Evolutionary conservation across 2,888 invertebrate species (phyloP).

Genomic region (Alitta virens): DNA sequence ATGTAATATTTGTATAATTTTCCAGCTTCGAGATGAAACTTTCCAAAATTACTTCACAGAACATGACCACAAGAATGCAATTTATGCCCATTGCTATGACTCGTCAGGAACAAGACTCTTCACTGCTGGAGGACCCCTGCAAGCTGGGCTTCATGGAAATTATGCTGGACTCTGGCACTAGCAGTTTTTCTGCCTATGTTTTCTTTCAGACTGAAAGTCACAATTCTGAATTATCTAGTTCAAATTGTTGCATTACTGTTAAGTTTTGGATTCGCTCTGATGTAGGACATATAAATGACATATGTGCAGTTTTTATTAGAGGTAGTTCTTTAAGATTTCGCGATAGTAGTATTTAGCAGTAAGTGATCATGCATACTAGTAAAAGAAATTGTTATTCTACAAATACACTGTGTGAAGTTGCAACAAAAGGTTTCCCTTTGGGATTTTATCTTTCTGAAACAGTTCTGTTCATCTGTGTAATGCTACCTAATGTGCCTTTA

Average conservation of each 20-base stretch:
- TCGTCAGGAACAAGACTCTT: conserved; percentile 86
- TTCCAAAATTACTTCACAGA: conserved; percentile 65
- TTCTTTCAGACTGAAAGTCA: too few species aligned
- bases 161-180: conserved; percentile 93
- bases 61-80: conserved; percentile 71
- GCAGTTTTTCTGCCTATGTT: background rate
- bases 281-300: background rate
- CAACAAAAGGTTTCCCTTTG: too few species aligned
- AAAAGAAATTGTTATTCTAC: too few species aligned
- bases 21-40: conserved; percentile 50
- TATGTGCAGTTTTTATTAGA: background rate
- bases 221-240: background rate
- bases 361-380: too few species aligned
- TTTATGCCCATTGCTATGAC: conserved; percentile 96
- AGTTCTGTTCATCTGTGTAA: too few species aligned
- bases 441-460: too few species aligned
- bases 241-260: background rate
- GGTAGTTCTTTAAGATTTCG: too few species aligned
- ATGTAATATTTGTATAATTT: conserved; percentile 13
- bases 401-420: too few species aligned
- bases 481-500: too few species aligned
- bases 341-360: too few species aligned
- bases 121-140: conserved; percentile 91
- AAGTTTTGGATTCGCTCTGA: background rate
- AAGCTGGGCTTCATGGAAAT: conserved; percentile 86